Evolutionary conservation across 2,888 invertebrate genomes (phyloP), one percentile per base, ranked within the genome.

Genomic region (Yponomeuta malinellus): DNA sequence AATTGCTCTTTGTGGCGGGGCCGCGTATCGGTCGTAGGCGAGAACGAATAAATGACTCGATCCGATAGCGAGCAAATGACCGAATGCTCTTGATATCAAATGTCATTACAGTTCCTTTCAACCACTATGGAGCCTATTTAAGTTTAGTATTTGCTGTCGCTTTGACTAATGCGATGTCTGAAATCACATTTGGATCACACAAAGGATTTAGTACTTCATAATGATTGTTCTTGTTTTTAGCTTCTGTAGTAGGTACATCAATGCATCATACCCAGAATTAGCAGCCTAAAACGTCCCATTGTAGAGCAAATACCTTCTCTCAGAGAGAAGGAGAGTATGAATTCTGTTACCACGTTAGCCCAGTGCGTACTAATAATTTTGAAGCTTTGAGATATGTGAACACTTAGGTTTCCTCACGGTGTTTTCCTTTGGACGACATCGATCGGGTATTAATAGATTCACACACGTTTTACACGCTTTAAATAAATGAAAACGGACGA

Each of bases 1-100:
- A 89, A 89, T 89, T 86, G 86, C 85, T 86, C 84, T 84, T 86
- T 83, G 86, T 84, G 83, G 79, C 69, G 68, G 68, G 71, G 64
- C 52, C 72, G 70, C 43, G 69, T 69, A 71, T 71, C 70, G 70
- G 64, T 59, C 52, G 69, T 70, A 72, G 73, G 71, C 73, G 73
- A 72, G 72, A 70, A 64, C 37, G 71, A 71, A 71, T 65, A 69
- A 70, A 72, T 70, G 71, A 69, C 63, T 63, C 70, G 70, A 70
- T 70, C 37, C 64, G 71, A 72, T 72, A 72, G 70, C 70, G 69
- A 65, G 65, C 12, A 31, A 65, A 29, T 29, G 12, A 65, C 29
- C 29, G 69, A 64, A 59, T 59, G 52, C 23, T 31, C 31, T 64
- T 65, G 31, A 33, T 29, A 29, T 65, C 65, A 65, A 65, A 12